Conservation (phyloP, 2,888 invertebrate species). For the Microdon myrmicae region DNA sequence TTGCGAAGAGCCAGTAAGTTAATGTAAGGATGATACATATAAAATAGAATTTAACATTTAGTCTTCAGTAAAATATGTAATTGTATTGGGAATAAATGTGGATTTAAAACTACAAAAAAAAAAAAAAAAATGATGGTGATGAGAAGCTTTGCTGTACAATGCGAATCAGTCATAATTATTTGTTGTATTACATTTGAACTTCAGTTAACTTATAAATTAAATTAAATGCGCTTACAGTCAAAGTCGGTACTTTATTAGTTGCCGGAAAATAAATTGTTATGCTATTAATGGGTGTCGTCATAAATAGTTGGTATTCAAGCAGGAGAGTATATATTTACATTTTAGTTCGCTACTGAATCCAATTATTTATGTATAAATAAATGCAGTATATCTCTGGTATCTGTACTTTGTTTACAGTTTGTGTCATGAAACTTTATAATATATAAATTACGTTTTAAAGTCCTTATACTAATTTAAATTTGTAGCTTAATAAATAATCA, state of each 20-base stretch:
- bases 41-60: no score
- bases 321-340: conserved; percentile 15
- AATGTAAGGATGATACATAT: no score
- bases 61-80: no score
- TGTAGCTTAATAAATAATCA: conserved; percentile 44
- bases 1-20: no score
- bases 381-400: conserved; percentile 50
- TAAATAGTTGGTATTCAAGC: background rate
- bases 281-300: background rate
- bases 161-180: background rate
- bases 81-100: no score
- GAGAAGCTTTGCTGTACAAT: background rate
- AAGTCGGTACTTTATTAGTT: no score
- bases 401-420: conserved; percentile 5
- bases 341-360: conserved; percentile 15
- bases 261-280: no score
- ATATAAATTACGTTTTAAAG: conserved; percentile 8
- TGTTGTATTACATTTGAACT: background rate
- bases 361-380: conserved; percentile 42
- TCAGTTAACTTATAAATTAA: no score
- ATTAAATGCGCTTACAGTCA: no score
- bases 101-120: no score
- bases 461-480: conserved; percentile 1
- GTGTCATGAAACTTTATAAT: background rate
- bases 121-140: no score